Evolutionary conservation across 2,797 vertebrate genomes (phyloP), one percentile per base, ranked within the genome.

Genomic region (Anguilla obscura): DNA sequence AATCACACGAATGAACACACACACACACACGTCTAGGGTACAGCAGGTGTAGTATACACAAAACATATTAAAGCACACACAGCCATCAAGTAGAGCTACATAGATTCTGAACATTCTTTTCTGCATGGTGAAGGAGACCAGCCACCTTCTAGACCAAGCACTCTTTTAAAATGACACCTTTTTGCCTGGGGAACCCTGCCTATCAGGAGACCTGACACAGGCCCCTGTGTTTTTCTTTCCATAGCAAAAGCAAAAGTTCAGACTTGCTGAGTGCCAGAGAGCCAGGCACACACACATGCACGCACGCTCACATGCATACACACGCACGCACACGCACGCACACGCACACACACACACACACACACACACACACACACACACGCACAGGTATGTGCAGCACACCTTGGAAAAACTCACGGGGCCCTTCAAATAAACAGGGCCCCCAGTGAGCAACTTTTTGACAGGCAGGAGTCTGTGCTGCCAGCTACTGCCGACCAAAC

Each of bases 161-260:
- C 6, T 12, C 63, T 30, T n/a, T 45, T 18, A 18, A 18, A 48
- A 82, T 82, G 40, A 82, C 40, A 50, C 79, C 8, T 7, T 82
- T 45, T 21, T 82, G 40, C 40, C 6, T 12, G 21, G 40, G 45
- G 79, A 85, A 21, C 30, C 9, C 83, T 85, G 52, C n/a, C 56
- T 63, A 85, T 85, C 30, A 36, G 56, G 84, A 85, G 58, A 63
- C 33, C 54, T 56, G 48, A 16, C 50, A 85, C 83, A 33, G 50
- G 45, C 40, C 56, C 50, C 54, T 60, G 79, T 82, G 36, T 60
- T 85, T 58, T 66, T 85, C 56, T 85, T 85, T 85, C 84, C 84
- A 85, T 5, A 58, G 84, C 18, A 27, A 36, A 85, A 85, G 54
- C 18, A 27, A 36, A 85, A 85, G 54, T 21, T 40, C 84, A 63